Percentiles rank a stretch among this genome's conserved stretches.
Evolutionary conservation across 2,113 vertebrate species (phyloP).

Genomic region (Syngnathoides biaculeatus): DNA sequence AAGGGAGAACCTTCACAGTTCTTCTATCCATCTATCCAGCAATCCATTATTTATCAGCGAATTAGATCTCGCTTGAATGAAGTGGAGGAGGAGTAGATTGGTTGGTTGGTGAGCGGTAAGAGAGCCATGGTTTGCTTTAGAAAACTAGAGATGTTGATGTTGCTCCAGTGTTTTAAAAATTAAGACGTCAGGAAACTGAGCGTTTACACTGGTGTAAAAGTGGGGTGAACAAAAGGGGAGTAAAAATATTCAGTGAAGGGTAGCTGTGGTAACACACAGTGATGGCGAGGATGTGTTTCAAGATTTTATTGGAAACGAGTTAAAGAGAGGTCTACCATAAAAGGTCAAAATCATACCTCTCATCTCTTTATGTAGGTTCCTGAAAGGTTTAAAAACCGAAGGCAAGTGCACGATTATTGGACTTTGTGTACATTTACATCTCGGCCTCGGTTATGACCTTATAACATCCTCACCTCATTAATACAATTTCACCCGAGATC

Average conservation of each 20-base stretch:
- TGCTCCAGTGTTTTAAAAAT: conserved; percentile 36
- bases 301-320: conserved; percentile 12
- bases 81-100: conserved; percentile 27
- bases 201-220: conserved; percentile 8
- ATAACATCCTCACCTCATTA: conserved; percentile 3
- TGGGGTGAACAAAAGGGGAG: neutral
- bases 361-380: conserved; percentile 15
- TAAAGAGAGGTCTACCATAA: conserved; percentile 39
- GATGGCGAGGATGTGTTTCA: conserved; percentile 10
- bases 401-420: conserved; percentile 12
- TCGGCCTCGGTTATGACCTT: conserved; percentile 10
- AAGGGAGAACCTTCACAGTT: conserved; percentile 55
- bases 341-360: conserved; percentile 31
- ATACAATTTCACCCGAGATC: neutral
- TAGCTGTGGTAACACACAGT: neutral
- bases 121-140: conserved; percentile 13
- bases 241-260: conserved; percentile 2
- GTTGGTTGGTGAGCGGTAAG: conserved; percentile 27
- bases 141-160: conserved; percentile 39
- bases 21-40: conserved; percentile 68
- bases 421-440: conserved; percentile 2
- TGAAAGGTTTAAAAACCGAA: conserved; percentile 14
- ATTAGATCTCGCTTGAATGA: conserved; percentile 71
- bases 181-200: conserved; percentile 7
- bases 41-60: conserved; percentile 78